Conservation (phyloP, 2,113 vertebrate species). For the Climacteris rufus region DNA sequence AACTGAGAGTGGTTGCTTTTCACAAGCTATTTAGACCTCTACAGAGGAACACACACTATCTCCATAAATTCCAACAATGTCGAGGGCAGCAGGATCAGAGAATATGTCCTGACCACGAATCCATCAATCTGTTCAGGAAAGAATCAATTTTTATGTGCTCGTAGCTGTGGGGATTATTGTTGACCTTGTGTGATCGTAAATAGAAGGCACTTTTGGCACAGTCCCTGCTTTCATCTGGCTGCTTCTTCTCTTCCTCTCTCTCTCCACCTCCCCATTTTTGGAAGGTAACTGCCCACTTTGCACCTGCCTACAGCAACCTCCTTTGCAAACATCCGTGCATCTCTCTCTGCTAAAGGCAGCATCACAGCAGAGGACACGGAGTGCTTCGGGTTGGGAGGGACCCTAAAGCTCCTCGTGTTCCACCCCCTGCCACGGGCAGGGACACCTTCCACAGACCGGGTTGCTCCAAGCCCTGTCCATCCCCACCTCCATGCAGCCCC, state of each 20-base stretch:
- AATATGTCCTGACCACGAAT: not conserved
- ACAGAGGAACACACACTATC: not conserved
- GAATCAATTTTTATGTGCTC: constrained; percentile 58
- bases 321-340: not conserved
- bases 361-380: not conserved
- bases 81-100: constrained; percentile 10
- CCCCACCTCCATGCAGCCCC: not conserved
- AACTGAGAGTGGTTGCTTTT: not conserved
- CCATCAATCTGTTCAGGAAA: constrained; percentile 43
- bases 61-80: not conserved
- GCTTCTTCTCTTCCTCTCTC: not conserved
- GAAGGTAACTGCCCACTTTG: not conserved
- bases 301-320: not conserved
- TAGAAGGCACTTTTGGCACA: constrained; percentile 33
- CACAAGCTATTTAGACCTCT: not conserved
- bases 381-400: not conserved
- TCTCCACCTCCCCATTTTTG: not conserved
- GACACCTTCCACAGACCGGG: not conserved
- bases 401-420: not conserved
- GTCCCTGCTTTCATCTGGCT: not conserved
- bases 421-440: not conserved
- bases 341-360: not conserved
- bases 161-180: constrained; percentile 35
- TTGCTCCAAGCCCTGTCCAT: fast-evolving
- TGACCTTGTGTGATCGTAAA: constrained; percentile 45